These are phyloP conservation scores for Amphiura filiformis DNA, from an alignment of 35 echinoderm and acorn worm species.

Conservation along the genomic window DNA sequence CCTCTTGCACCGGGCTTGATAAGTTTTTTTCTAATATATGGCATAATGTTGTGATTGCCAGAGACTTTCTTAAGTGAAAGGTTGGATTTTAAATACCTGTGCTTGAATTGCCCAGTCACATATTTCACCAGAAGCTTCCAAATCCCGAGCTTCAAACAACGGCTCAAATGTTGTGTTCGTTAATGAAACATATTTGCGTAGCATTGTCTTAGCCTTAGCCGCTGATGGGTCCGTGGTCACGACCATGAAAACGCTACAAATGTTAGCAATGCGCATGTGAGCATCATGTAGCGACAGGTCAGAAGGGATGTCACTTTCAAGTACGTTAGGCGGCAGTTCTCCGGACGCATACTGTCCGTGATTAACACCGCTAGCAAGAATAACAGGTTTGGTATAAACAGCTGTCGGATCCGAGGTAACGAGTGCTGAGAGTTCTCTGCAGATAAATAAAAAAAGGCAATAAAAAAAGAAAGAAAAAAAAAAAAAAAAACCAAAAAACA, in stretches of 20 bases:
- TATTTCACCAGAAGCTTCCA: neutral
- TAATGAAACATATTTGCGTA: neutral
- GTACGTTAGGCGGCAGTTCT: slow-evolving; percentile 32
- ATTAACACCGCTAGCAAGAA: slow-evolving; percentile 34
- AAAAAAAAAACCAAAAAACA: too few species aligned
- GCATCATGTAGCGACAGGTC: neutral
- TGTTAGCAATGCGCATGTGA: slow-evolving; percentile 18
- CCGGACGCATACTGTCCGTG: slow-evolving; percentile 56
- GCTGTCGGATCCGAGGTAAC: neutral
- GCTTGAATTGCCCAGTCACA: neutral
- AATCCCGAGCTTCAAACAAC: neutral
- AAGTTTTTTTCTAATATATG: too few species aligned
- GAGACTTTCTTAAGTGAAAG: too few species aligned
- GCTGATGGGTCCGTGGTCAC: neutral
- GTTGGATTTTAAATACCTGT: too few species aligned
- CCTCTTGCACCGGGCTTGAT: too few species aligned
- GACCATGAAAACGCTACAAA: slow-evolving; percentile 23
- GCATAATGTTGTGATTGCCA: too few species aligned
- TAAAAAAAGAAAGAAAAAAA: too few species aligned
- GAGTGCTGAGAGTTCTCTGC: slow-evolving; percentile 19
- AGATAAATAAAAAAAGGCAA: too few species aligned
- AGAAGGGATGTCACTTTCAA: slow-evolving; percentile 32
- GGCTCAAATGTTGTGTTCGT: neutral
- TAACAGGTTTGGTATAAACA: slow-evolving; percentile 27
- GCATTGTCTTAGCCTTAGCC: neutral